Evolutionary conservation across 2,888 invertebrate genomes (phyloP), one percentile per base, ranked within the genome.

Genomic region (Drosophila nr. perissopoda): DNA sequence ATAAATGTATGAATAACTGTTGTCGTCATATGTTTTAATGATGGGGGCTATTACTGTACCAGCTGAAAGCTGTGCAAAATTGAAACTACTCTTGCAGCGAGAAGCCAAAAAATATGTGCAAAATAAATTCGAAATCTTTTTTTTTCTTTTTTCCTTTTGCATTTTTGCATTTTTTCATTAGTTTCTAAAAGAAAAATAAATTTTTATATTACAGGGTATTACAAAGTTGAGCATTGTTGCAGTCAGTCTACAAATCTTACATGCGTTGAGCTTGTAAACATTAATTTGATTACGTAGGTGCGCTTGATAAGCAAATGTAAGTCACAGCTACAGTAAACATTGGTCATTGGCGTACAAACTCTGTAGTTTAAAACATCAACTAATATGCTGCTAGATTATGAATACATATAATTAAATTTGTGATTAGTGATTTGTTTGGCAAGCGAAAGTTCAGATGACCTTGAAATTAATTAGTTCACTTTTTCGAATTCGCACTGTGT

Each of bases 391-490:
- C 4, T 13, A 18, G 38, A 58, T n/a, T 21, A 65, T 42, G 10
- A 33, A 38, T 21, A 8, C 1, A 27, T 11, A 29, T 36, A 36
- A 27, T 46, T 59, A 21, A 34, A 8, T 31, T 13, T 46, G 38
- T 42, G 40, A 69, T 66, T 42, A 70, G 40, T 54, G 48, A 36
- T 11, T 63, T 53, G 53, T 36, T 31, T 29, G 58, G 60, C 56
- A 53, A 70, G 53, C 60, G 68, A 76, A 77, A 73, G 77, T 53
- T 70, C 53, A 21, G 59, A 34, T 73, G 79, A 33, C 88, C 88
- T 82, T 88, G 85, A 63, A 63, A 70, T 65, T 59, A 85, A 84
- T 84, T 85, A 83, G 88, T 74, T 72, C 64, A 62, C 36, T 76
- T 80, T 27, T 57, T 31, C 40, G 79, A 79, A 66, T 63, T 76